These are phyloP conservation scores for Muscicapa adusta DNA, from an alignment of 2,113 vertebrate species.

Conservation along the genomic window DNA sequence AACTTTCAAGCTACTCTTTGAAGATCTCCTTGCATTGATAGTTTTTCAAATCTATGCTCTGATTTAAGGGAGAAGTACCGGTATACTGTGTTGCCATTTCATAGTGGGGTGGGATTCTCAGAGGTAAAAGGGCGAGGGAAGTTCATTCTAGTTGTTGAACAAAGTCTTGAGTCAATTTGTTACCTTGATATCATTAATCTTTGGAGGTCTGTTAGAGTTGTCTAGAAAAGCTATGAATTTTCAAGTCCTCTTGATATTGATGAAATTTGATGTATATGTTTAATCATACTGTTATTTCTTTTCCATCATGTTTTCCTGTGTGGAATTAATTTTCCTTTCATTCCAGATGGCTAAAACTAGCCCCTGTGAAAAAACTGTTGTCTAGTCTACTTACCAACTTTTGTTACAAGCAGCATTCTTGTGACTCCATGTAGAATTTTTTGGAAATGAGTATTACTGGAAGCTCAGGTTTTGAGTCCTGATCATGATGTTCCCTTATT, in stretches of 20 bases:
- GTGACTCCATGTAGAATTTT: neutral
- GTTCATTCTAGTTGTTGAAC: neutral
- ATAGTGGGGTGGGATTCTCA: neutral
- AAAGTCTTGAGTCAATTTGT: neutral
- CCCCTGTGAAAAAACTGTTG: neutral
- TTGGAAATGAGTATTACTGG: neutral
- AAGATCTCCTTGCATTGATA: neutral
- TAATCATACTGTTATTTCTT: neutral
- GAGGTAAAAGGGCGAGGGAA: neutral
- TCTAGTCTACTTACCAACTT: neutral
- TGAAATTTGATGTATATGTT: neutral
- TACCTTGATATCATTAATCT: neutral
- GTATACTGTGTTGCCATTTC: neutral
- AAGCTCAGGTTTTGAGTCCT: neutral
- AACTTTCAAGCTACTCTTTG: neutral
- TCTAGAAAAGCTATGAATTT: neutral
- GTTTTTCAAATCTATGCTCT: neutral
- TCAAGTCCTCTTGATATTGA: neutral
- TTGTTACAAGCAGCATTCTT: neutral
- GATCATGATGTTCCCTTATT: neutral
- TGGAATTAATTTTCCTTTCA: neutral
- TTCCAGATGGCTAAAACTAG: neutral
- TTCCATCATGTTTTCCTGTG: neutral
- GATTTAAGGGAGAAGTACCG: neutral
- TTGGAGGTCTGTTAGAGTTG: neutral